Conservation (phyloP, 2,888 invertebrate genomes). For the Pasiphila rectangulata region DNA sequence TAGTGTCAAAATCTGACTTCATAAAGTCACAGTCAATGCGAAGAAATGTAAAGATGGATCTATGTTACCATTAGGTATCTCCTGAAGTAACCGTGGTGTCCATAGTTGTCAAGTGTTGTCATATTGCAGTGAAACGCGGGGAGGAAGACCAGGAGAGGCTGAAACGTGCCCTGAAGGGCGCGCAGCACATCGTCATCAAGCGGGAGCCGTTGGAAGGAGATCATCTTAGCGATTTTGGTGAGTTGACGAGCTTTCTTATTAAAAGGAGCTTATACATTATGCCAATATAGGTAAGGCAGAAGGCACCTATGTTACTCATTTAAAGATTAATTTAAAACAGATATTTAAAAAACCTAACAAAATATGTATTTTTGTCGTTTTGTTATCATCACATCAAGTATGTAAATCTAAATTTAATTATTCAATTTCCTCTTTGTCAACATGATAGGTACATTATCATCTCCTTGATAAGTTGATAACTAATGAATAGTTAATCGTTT, state of each 20-base stretch:
- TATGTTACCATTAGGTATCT: no score
- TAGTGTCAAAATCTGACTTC: no score
- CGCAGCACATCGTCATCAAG: conserved; percentile 90
- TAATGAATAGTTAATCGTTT: not conserved
- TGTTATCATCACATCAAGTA: no score
- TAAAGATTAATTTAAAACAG: no score
- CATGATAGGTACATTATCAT: not conserved
- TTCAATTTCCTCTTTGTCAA: not conserved
- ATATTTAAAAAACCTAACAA: no score
- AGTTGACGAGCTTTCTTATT: conserved; percentile 57
- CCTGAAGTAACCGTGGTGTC: no score
- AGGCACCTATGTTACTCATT: no score
- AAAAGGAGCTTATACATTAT: not conserved
- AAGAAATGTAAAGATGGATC: no score
- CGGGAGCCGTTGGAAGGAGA: conserved; percentile 80
- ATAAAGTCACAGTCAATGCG: no score
- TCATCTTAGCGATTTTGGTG: conserved; percentile 91
- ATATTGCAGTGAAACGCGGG: conserved; percentile 66
- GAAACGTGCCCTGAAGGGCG: conserved; percentile 67
- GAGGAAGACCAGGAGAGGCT: conserved; percentile 60
- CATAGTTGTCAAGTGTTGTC: no score
- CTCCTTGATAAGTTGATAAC: not conserved
- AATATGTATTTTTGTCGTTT: no score
- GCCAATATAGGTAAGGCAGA: not conserved
- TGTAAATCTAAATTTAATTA: no score